Evolutionary conservation across 2,888 invertebrate genomes (phyloP).

Genomic region (Heteropelma amictum): DNA sequence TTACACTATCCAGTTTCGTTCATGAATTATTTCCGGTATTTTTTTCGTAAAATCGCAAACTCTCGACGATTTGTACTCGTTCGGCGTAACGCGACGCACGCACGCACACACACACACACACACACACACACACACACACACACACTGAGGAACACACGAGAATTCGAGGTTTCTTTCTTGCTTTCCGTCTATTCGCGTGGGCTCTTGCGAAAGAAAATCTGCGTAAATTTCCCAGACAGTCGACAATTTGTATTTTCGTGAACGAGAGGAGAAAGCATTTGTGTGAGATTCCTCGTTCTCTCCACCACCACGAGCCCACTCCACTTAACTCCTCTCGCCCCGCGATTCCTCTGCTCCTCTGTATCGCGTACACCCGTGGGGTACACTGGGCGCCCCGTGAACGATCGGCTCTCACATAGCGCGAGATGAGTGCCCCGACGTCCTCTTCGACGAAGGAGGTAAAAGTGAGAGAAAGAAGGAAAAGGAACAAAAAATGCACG

Average conservation of each 20-base stretch:
- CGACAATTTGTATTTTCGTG: not conserved
- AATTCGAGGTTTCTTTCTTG: not conserved
- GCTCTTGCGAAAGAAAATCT: not conserved
- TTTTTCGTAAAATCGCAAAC: not conserved
- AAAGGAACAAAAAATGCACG: slow-evolving; percentile 11
- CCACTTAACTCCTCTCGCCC: slow-evolving; percentile 2
- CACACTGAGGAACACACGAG: not conserved
- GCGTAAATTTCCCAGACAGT: not conserved
- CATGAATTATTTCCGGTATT: slow-evolving; percentile 4
- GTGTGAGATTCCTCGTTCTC: slow-evolving; percentile 43
- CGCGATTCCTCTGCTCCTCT: slow-evolving; percentile 16
- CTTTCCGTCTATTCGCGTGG: not conserved
- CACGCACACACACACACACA: not conserved
- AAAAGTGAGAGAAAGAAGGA: not conserved
- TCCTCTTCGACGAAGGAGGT: slow-evolving; percentile 52
- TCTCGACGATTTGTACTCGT: not conserved
- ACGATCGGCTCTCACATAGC: slow-evolving; percentile 68
- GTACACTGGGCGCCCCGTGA: slow-evolving; percentile 63
- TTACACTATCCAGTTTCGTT: not conserved
- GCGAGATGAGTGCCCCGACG: too few relatives aligned
- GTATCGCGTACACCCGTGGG: slow-evolving; percentile 38
- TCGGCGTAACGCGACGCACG: not conserved
- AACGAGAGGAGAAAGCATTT: slow-evolving; percentile 10
- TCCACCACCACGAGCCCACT: too few relatives aligned
- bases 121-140: not conserved